A percentile compares a stretch with the other conserved stretches of the same genome.
These are phyloP conservation scores for Portevinia maculata DNA, from an alignment of 2,888 invertebrate genomes.

Conservation along the genomic window DNA sequence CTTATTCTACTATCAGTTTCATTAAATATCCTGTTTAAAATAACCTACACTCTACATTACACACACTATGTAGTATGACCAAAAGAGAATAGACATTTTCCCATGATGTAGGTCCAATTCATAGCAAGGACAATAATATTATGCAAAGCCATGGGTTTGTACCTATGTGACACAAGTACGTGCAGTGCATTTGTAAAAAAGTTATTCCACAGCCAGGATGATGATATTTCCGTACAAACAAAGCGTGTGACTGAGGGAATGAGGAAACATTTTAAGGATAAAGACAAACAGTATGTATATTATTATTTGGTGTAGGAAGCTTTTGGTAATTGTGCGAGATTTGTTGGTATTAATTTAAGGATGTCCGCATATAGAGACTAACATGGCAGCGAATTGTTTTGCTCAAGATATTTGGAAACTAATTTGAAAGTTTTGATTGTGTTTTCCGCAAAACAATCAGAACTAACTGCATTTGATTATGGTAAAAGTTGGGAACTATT, in stretches of 20 bases:
- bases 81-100: too few species aligned
- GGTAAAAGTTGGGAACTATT: neutral
- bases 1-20: too few species aligned
- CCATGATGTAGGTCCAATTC: neutral
- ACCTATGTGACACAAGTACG: too few species aligned
- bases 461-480: constrained; percentile 27
- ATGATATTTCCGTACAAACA: neutral
- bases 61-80: too few species aligned
- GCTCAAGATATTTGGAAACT: neutral
- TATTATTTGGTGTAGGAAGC: neutral
- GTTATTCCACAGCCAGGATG: neutral
- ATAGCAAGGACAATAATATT: constrained; percentile 19
- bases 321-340: neutral
- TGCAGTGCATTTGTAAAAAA: constrained; percentile 23
- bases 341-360: neutral
- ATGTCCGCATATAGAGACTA: neutral
- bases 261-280: neutral
- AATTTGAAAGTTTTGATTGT: constrained; percentile 23
- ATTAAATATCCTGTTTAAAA: too few species aligned
- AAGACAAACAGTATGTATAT: too few species aligned
- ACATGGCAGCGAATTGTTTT: neutral
- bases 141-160: neutral
- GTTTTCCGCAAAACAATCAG: constrained; percentile 7
- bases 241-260: neutral
- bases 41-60: too few species aligned